Percentiles rank a stretch among this genome's conserved stretches.
phyloP scores from a whole-genome alignment of 1,140 invertebrate genomes.

The Ctenoplectra terminalis region DNA sequence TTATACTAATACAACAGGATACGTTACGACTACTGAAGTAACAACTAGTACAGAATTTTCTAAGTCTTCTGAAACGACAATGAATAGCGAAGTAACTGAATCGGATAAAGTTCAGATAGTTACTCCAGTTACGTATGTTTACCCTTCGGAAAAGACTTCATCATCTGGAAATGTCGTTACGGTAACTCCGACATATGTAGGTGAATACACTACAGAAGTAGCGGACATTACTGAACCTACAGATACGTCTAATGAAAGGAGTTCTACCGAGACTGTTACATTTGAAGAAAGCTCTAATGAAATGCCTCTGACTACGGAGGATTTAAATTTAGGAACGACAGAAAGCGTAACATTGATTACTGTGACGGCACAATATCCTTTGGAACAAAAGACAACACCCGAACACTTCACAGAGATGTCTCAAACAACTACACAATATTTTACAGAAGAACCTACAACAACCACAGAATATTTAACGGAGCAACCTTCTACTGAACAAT shows the following conservation, averaged over 20 bases:
- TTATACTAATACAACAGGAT: not conserved
- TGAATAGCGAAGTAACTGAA: not conserved
- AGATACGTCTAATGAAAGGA: not conserved
- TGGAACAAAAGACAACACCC: slow-evolving; percentile 9
- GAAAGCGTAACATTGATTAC: slow-evolving; percentile 16
- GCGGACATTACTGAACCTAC: not conserved
- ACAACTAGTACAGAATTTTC: not conserved
- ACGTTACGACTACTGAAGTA: not conserved
- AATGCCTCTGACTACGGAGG: not conserved
- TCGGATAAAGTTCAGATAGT: slow-evolving; percentile 23
- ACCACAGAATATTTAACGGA: slow-evolving; percentile 10
- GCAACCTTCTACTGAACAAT: not conserved
- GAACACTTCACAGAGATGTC: not conserved
- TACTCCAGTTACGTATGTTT: slow-evolving; percentile 17
- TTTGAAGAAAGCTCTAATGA: not conserved
- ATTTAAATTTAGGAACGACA: not conserved
- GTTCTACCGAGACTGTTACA: not conserved
- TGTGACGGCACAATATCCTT: slow-evolving; percentile 30
- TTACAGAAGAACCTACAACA: slow-evolving; percentile 5
- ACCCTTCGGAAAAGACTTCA: not conserved
- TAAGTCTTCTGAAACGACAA: not conserved
- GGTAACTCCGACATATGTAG: slow-evolving; percentile 17
- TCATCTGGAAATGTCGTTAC: slow-evolving; percentile 2
- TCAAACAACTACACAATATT: not conserved
- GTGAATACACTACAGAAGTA: slow-evolving; percentile 1